Conservation (phyloP, 2,797 vertebrate genomes). For the Eleutherodactylus coqui region DNA sequence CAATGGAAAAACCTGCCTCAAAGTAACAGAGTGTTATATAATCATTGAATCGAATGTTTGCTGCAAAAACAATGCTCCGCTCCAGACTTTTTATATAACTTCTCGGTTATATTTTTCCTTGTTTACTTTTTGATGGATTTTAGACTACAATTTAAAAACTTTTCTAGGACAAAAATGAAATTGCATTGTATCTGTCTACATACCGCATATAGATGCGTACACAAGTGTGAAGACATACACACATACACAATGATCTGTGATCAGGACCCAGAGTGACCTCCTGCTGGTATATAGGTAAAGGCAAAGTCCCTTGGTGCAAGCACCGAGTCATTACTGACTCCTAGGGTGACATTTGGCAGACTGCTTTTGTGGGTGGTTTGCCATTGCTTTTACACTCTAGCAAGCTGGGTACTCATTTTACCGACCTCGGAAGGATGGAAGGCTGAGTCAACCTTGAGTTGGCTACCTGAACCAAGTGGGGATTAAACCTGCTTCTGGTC, state of each 20-base stretch:
- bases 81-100: not conserved
- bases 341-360: too few relatives aligned
- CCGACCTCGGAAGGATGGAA: too few relatives aligned
- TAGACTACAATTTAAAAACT: not conserved
- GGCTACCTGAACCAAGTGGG: too few relatives aligned
- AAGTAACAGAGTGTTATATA: conserved; percentile 3
- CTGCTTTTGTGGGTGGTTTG: too few relatives aligned
- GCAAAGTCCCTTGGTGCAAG: too few relatives aligned
- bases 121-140: not conserved
- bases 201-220: not conserved
- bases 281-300: too few relatives aligned
- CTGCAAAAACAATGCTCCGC: not conserved
- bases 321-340: too few relatives aligned
- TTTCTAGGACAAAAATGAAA: not conserved
- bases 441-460: too few relatives aligned
- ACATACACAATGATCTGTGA: not conserved
- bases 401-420: too few relatives aligned
- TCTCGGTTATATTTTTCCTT: not conserved
- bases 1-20: not conserved
- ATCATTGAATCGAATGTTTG: conserved; percentile 6
- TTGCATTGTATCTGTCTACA: not conserved
- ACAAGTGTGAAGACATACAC: not conserved
- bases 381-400: too few relatives aligned
- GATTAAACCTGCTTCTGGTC: too few relatives aligned
- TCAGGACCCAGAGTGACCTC: too few relatives aligned